phyloP scores from a whole-genome alignment of 2,888 invertebrate genomes.

The Exocentrus adspersus region DNA sequence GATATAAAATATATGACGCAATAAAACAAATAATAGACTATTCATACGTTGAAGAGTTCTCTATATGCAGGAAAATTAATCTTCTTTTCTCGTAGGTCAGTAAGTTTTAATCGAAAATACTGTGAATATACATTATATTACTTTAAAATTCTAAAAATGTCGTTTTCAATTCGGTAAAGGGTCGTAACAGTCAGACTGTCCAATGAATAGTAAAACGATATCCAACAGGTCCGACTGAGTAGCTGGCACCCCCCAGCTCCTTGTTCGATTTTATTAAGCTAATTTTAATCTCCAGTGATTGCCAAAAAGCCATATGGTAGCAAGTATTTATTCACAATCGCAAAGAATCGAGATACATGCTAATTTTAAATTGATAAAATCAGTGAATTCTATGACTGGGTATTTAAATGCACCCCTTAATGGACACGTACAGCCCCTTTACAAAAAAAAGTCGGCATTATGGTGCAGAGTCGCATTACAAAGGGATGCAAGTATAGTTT shows the following conservation, averaged over 20 bases:
- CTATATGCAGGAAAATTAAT: too few relatives aligned
- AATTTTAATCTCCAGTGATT: slow-evolving; percentile 15
- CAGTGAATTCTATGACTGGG: slow-evolving; percentile 39
- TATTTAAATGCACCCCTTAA: slow-evolving; percentile 44
- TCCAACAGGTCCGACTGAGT: not conserved
- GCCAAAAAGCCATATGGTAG: slow-evolving; percentile 29
- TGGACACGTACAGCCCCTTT: slow-evolving; percentile 30
- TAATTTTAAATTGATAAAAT: slow-evolving; percentile 48
- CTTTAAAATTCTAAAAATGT: not conserved
- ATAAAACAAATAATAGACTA: too few relatives aligned
- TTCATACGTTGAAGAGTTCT: too few relatives aligned
- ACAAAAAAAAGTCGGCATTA: slow-evolving; percentile 28
- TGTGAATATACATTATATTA: too few relatives aligned
- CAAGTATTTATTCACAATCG: slow-evolving; percentile 12
- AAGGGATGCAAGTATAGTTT: slow-evolving; percentile 20
- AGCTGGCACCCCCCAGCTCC: not conserved
- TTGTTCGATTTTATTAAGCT: not conserved
- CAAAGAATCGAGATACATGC: slow-evolving; percentile 38
- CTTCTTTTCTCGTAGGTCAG: too few relatives aligned
- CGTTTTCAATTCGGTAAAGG: not conserved
- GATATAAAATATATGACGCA: too few relatives aligned
- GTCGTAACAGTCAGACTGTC: too few relatives aligned
- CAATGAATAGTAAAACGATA: not conserved
- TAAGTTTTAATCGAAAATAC: too few relatives aligned
- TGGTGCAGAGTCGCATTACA: slow-evolving; percentile 38